Percentiles rank a stretch among this genome's conserved stretches.
Evolutionary conservation across 2,797 vertebrate genomes (phyloP).

Genomic region (Spatula versicolor): DNA sequence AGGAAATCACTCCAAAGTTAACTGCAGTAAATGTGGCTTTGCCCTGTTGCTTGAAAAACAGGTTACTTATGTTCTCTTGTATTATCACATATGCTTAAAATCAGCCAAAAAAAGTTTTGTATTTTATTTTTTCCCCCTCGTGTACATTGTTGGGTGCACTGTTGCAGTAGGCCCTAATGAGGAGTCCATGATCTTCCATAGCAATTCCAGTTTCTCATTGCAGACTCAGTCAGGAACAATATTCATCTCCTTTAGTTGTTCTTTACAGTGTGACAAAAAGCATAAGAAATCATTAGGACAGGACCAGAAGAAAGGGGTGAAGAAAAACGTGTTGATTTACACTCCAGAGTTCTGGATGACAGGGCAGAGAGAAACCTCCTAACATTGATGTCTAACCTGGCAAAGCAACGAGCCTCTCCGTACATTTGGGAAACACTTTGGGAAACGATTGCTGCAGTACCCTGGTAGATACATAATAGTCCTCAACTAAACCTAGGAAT

Average conservation of each 20-base stretch:
- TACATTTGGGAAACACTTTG: background rate
- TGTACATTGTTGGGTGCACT: background rate
- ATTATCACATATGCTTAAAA: background rate
- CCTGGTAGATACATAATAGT: background rate
- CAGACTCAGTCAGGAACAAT: background rate
- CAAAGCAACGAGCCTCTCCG: background rate
- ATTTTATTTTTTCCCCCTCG: background rate
- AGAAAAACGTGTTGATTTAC: background rate
- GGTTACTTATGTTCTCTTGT: background rate
- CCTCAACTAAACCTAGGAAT: background rate
- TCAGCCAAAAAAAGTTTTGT: background rate
- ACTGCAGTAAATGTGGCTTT: background rate
- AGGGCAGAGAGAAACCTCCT: background rate
- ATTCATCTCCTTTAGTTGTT: background rate
- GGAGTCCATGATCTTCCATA: background rate
- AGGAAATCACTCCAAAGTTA: slow-evolving; percentile 36
- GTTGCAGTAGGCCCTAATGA: background rate
- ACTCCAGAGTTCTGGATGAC: background rate
- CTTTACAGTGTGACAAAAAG: background rate
- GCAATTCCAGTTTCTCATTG: background rate
- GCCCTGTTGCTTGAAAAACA: background rate
- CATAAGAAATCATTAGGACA: background rate
- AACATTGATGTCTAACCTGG: fast-evolving
- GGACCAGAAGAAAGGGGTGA: background rate
- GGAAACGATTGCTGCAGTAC: background rate